Percentiles rank a stretch among this genome's conserved stretches.
Conservation (phyloP, 53 echinoderm and acorn worm species). For the Mesocentrotus franciscanus region DNA sequence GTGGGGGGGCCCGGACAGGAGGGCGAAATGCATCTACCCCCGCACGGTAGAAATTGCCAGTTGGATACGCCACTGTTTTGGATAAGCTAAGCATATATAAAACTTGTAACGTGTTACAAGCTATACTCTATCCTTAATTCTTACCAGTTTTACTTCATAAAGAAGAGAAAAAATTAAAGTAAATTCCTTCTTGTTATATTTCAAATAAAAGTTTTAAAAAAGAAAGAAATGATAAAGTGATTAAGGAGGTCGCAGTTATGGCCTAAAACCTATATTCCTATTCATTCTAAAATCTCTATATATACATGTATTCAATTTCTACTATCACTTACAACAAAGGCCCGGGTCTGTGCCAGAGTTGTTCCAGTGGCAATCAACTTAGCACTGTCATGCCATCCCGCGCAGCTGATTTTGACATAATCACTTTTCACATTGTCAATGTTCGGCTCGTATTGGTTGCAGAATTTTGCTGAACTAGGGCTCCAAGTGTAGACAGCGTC, state of each 20-base stretch:
- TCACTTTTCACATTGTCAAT: neutral
- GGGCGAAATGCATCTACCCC: too few species aligned
- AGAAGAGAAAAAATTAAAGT: neutral
- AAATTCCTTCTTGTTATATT: neutral
- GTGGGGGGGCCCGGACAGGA: too few species aligned
- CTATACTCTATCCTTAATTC: too few species aligned
- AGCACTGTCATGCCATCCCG: neutral
- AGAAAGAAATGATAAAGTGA: neutral
- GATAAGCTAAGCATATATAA: too few species aligned
- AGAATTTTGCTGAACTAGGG: neutral
- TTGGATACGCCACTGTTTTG: too few species aligned
- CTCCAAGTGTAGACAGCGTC: constrained; percentile 18
- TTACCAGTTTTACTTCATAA: neutral
- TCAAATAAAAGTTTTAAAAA: neutral
- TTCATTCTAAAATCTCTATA: too few species aligned
- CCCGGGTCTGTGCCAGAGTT: neutral
- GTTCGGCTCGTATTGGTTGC: neutral
- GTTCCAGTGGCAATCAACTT: constrained; percentile 6
- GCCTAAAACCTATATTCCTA: too few species aligned
- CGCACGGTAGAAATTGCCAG: too few species aligned
- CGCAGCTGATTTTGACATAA: constrained; percentile 2
- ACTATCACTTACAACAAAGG: neutral
- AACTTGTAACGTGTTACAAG: too few species aligned
- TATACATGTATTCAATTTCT: neutral
- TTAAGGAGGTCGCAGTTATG: neutral